phyloP scores from a whole-genome alignment of 2,113 vertebrate genomes.

The Ammodytes dubius region DNA sequence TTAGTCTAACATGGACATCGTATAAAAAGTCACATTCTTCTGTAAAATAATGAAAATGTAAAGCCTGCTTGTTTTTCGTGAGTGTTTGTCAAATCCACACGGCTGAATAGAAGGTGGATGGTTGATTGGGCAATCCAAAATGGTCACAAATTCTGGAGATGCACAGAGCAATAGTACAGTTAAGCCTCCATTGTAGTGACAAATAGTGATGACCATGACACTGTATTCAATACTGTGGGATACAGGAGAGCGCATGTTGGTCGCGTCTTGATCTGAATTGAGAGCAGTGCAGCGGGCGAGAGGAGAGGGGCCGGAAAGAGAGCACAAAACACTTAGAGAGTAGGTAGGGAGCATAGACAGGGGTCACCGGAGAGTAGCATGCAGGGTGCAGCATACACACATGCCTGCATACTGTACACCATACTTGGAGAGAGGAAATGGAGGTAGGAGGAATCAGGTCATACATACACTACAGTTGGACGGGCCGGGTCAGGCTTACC shows the following conservation, averaged over 20 bases:
- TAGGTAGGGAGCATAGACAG: conserved; percentile 73
- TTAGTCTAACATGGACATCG: conserved; percentile 27
- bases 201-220: conserved; percentile 50
- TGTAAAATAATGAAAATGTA: conserved; percentile 16
- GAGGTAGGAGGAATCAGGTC: conserved; percentile 18
- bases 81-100: conserved; percentile 33
- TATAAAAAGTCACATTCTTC: conserved; percentile 18
- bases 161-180: conserved; percentile 45
- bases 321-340: conserved; percentile 78
- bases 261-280: conserved; percentile 57
- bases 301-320: conserved; percentile 47
- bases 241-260: conserved; percentile 41
- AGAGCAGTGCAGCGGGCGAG: conserved; percentile 66
- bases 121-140: conserved; percentile 37
- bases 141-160: conserved; percentile 52
- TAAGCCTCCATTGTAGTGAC: conserved; percentile 40
- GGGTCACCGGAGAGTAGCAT: conserved; percentile 76
- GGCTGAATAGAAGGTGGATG: conserved; percentile 13
- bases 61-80: conserved; percentile 17
- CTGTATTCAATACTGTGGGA: conserved; percentile 32
- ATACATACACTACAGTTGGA: conserved; percentile 3
- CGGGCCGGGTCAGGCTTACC: conserved; percentile 85
- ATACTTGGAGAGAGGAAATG: conserved; percentile 47
- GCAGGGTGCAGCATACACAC: conserved; percentile 81
- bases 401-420: conserved; percentile 75